Evolutionary conservation across 2,888 invertebrate species (phyloP).

Genomic region (Polyommatus iphigenia): DNA sequence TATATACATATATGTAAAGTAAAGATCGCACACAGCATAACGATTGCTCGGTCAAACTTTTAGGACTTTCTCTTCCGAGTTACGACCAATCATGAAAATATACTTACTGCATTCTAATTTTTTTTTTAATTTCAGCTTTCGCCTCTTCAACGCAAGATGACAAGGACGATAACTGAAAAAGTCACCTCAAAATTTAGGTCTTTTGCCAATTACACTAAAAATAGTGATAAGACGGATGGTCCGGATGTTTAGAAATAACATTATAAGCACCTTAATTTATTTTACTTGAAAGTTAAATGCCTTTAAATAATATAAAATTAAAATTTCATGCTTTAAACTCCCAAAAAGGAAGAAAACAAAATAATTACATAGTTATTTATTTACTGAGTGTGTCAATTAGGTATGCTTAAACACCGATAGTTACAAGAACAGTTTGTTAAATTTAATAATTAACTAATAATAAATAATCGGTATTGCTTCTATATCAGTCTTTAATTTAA

Average conservation of each 20-base stretch:
- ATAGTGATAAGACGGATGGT: not conserved
- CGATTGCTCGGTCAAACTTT: not conserved
- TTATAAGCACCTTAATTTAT: too few species aligned
- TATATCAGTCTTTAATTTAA: not conserved
- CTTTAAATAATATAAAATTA: too few species aligned
- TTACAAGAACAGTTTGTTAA: not conserved
- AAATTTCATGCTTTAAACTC: too few species aligned
- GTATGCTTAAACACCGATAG: not conserved
- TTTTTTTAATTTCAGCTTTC: not conserved
- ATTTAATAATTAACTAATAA: not conserved
- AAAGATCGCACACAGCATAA: too few species aligned
- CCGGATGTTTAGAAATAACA: not conserved
- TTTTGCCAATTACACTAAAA: conserved; percentile 5
- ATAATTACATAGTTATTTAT: too few species aligned
- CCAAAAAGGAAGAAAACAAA: too few species aligned
- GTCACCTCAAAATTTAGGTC: not conserved
- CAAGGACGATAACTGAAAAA: not conserved
- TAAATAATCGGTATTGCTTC: not conserved
- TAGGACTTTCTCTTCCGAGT: not conserved
- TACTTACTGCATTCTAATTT: not conserved
- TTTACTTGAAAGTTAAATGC: too few species aligned
- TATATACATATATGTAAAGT: too few species aligned
- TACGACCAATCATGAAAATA: not conserved
- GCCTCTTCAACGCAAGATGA: conserved; percentile 11
- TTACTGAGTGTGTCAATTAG: too few species aligned